Base-by-base conservation (phyloP, 2,113 vertebrate genomes). In the Cryptoleucopteryx plumbea region DNA sequence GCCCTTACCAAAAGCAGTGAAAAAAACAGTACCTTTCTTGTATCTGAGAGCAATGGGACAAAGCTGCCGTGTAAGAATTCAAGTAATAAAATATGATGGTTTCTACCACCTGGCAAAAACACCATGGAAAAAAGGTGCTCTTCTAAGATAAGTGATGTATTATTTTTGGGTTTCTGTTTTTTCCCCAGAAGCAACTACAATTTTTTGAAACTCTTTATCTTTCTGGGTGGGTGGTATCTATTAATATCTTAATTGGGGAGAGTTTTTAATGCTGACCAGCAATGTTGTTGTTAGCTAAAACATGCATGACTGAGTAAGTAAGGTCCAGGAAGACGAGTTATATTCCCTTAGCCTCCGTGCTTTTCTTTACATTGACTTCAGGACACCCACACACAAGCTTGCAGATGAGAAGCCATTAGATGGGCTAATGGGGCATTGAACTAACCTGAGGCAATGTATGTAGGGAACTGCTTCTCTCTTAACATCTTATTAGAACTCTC, bases 371-470 rank as follows among this genome's bases (percentile, higher is more conserved):
- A 43, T 58, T 53, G 91, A 90, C 92, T 96, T 78, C 71, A 66
- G 73, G 86, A 68, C 2, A 21, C 59, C 75, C 85, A 38, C 45
- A 13, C 47, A 21, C 47, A 95, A 45, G 90, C 92, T 92, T 86
- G 78, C 92, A 96, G 96, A 89, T 95, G 93, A 90, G 94, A 97
- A 97, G 74, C 94, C 96, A 96, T 98, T 98, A 98, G 84, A 94
- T 45, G 61, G 95, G 94, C 97, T 98, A 98, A 98, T 98, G 97
- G 97, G 96, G 95, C 94, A 91, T 95, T 72, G 88, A 96, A 90
- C 93, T 98, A 98, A 98, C 96, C 73, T 42, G 82, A 96, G 95
- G 90, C 97, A 92, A 55, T 91, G 74, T 94, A 80, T 34, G 42
- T 66, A 65, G 84, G 95, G 75, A 97, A 96, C 65, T 36, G 82